These are phyloP conservation scores for Quadriops clusia DNA, from an alignment of 2,888 invertebrate species.

Conservation along the genomic window DNA sequence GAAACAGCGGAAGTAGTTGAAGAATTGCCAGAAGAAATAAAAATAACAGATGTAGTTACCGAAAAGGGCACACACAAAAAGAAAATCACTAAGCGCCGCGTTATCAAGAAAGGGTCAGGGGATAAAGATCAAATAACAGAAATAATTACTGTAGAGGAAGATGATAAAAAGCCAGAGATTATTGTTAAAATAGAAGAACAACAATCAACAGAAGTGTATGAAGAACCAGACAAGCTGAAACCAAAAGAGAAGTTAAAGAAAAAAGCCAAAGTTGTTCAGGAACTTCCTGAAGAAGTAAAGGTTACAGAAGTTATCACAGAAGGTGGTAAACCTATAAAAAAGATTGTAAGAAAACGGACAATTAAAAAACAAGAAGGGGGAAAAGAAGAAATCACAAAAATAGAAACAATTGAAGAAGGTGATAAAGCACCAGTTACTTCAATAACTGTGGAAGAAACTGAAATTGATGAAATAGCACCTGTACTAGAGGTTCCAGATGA, in stretches of 20 bases:
- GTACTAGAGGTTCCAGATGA: slow-evolving; percentile 5
- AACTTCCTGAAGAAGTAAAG: slow-evolving; percentile 27
- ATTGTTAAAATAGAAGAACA: slow-evolving; percentile 21
- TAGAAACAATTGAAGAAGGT: slow-evolving; percentile 23
- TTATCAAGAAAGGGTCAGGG: slow-evolving; percentile 17
- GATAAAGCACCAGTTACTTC: slow-evolving; percentile 23
- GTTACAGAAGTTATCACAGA: slow-evolving; percentile 17
- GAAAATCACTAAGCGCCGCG: slow-evolving; percentile 20
- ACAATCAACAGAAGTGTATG: slow-evolving; percentile 13
- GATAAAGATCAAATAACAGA: slow-evolving; percentile 29
- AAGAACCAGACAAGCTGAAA: slow-evolving; percentile 20
- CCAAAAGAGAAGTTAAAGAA: slow-evolving; percentile 22
- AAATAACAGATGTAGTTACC: slow-evolving; percentile 17
- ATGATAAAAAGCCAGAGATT: slow-evolving; percentile 26
- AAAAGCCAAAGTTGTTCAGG: slow-evolving; percentile 23
- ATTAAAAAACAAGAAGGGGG: slow-evolving; percentile 25
- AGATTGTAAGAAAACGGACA: slow-evolving; percentile 23
- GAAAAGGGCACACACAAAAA: slow-evolving; percentile 26
- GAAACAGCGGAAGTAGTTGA: slow-evolving; percentile 21
- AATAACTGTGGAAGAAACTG: slow-evolving; percentile 22
- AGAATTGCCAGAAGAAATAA: slow-evolving; percentile 25
- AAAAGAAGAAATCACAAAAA: slow-evolving; percentile 30
- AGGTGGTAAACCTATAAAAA: slow-evolving; percentile 21
- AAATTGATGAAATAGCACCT: slow-evolving; percentile 10
- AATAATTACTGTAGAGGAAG: slow-evolving; percentile 33